Base-by-base conservation (phyloP, 2,888 invertebrate species). In the Tipula vernalis region DNA sequence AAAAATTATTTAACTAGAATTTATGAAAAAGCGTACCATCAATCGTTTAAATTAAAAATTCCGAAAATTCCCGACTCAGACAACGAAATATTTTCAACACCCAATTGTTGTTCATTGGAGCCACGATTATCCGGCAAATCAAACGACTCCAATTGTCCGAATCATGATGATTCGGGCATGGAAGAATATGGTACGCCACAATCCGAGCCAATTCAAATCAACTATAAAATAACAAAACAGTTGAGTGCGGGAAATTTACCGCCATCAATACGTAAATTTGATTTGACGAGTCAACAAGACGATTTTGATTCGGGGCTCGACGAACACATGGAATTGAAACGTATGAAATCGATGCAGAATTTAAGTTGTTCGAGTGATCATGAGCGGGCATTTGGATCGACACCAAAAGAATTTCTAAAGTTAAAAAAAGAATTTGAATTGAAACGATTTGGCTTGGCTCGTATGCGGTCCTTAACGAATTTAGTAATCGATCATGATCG, bases 271-370 rank as follows among this genome's bases (percentile, higher is more conserved):
- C 36, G 86, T 15, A 57, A 57, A 39, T 57, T 36, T 36, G 36
- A 36, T 36, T 36, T 36, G n/a, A 12, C 28, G 8, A 71, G 10
- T 0, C 71, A 71, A 18, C 57, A 51, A 6, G 86, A 86, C 2
- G 89, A 89, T 36, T 90, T 90, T 86, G 88, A 91, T 88, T 91
- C 91, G 0, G 91, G 91, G 0, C 88, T 91, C 85, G 91, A 91
- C 89, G 91, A 91, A 87, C 91, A 91, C 15, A 86, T 85, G 85
- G 87, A 86, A n/a, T 18, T 84, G 10, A 36, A 44, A 28, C 89
- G 91, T 4, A 91, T 91, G 86, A 91, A 91, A 87, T 91, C 91
- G 0, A 90, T 91, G 90, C 91, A 91, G 87, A 91, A 91, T 89
- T 88, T 91, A 39, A 91, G 91, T 10, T 71, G 10, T 10, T 71